These are phyloP conservation scores for Conger conger DNA, from an alignment of 2,113 vertebrate genomes.

Conservation along the genomic window DNA sequence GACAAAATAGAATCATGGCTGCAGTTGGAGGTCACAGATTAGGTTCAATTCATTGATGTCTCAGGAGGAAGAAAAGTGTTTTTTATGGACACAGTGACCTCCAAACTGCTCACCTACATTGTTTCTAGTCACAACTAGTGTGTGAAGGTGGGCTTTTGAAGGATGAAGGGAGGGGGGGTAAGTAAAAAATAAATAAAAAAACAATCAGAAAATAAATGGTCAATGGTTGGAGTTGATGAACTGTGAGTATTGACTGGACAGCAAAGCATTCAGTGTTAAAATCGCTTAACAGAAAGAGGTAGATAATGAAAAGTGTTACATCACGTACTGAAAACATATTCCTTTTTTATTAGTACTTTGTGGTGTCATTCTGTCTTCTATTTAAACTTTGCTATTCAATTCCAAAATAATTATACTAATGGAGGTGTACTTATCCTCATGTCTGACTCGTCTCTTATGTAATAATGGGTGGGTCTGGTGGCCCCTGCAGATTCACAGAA, in stretches of 20 bases:
- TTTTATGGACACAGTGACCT: background rate
- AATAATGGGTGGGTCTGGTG: background rate
- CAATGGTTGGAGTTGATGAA: slow-evolving; percentile 26
- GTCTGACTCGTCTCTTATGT: background rate
- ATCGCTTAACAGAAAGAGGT: slow-evolving; percentile 37
- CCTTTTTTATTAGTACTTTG: slow-evolving; percentile 21
- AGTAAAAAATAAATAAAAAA: slow-evolving; percentile 22
- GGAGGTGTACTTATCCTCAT: background rate
- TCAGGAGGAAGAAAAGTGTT: background rate
- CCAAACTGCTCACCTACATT: background rate
- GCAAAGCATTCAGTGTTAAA: slow-evolving; percentile 53
- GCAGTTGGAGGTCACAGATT: background rate
- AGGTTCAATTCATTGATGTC: background rate
- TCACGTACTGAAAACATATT: slow-evolving; percentile 34
- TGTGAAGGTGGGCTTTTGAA: background rate
- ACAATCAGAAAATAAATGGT: background rate
- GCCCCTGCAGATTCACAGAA: background rate
- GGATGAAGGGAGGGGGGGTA: background rate
- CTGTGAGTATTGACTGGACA: slow-evolving; percentile 49
- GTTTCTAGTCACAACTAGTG: background rate
- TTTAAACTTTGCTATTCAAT: background rate
- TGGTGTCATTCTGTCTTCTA: slow-evolving; percentile 34
- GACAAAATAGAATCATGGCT: background rate
- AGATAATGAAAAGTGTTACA: slow-evolving; percentile 41
- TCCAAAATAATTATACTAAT: background rate